Base-by-base conservation (phyloP, 2,888 invertebrate species). In the Hypomecis punctinalis region DNA sequence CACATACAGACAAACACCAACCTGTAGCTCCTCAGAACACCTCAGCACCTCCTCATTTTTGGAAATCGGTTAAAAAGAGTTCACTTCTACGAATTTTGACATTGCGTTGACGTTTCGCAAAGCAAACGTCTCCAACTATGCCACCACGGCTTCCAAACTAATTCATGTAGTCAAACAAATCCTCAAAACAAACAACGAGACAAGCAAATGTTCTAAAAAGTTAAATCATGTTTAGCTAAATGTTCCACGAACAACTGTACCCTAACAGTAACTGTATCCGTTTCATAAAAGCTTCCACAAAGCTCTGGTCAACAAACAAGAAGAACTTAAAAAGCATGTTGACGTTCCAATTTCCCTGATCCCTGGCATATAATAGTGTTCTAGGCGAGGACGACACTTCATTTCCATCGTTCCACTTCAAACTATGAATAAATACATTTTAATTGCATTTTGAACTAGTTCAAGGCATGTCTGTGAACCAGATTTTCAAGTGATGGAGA, bases 311-410 rank as follows among this genome's bases (percentile, higher is more conserved):
- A 10, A 46, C 45, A 6, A 52, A 69, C 47, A 37, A 58, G 59
- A 59, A 47, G 60, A 51, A 55, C 45, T 63, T 56, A 63, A 63
- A 70, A 66, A 66, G 54, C 45, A 57, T 67, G 78, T 76, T 83
- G 85, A 82, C 85, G 75, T 76, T 80, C 77, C 83, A 84, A 85
- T 84, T 84, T 84, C 84, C 85, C 79, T 80, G 77, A 81, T 81
- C 82, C 79, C 74, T 72, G 64, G 61, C 67, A 73, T 78, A 78
- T 82, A 82, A 84, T 82, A 77, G 80, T 72, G 74, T 75, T 60
- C 54, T 73, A 75, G 76, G 56, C 73, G 65, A 69, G 72, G 66
- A 71, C 74, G 84, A 84, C 85, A 82, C 79, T 79, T 82, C 78
- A 85, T 84, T 85, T 84, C 79, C 83, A 85, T 74, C 72, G 66